A percentile compares a stretch with the other conserved stretches of the same genome.
These are phyloP conservation scores for Goniozus legneri DNA, from an alignment of 1,140 invertebrate species.

Conservation along the genomic window DNA sequence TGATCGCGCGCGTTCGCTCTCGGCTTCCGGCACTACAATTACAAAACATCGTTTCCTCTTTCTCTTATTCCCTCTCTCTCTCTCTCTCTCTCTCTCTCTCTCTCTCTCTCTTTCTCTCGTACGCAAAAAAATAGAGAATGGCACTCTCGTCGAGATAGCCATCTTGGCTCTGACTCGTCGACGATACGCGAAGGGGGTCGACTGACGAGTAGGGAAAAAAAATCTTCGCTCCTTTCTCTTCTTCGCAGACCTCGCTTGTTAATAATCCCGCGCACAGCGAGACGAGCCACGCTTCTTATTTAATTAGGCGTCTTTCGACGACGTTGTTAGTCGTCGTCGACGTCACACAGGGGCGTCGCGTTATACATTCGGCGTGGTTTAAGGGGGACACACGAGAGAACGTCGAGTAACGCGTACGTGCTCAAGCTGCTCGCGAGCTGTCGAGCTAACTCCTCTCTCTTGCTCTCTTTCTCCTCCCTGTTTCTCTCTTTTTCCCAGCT, in stretches of 20 bases:
- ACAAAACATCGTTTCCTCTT: too few species aligned
- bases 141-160: slow-evolving; percentile 27
- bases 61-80: slow-evolving; percentile 2
- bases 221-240: too few species aligned
- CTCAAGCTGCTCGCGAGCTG: slow-evolving; percentile 44
- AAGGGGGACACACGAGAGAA: too few species aligned
- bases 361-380: neutral
- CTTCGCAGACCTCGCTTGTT: too few species aligned
- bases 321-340: slow-evolving; percentile 45
- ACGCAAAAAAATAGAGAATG: slow-evolving; percentile 29
- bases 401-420: slow-evolving; percentile 48
- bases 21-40: too few species aligned
- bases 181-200: slow-evolving; percentile 19
- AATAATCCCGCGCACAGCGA: too few species aligned
- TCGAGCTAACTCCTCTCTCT: too few species aligned
- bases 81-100: slow-evolving; percentile 1
- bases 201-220: too few species aligned
- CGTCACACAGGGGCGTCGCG: slow-evolving; percentile 21
- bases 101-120: slow-evolving; percentile 9
- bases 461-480: neutral
- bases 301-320: slow-evolving; percentile 50
- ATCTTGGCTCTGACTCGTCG: slow-evolving; percentile 36
- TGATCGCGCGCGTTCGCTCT: too few species aligned
- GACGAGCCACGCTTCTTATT: slow-evolving; percentile 49
- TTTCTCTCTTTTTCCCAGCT: slow-evolving; percentile 15